A percentile compares a stretch with the other conserved stretches of the same genome.
Evolutionary conservation across 2,797 vertebrate species (phyloP).

Genomic region (Dermochelys coriacea): DNA sequence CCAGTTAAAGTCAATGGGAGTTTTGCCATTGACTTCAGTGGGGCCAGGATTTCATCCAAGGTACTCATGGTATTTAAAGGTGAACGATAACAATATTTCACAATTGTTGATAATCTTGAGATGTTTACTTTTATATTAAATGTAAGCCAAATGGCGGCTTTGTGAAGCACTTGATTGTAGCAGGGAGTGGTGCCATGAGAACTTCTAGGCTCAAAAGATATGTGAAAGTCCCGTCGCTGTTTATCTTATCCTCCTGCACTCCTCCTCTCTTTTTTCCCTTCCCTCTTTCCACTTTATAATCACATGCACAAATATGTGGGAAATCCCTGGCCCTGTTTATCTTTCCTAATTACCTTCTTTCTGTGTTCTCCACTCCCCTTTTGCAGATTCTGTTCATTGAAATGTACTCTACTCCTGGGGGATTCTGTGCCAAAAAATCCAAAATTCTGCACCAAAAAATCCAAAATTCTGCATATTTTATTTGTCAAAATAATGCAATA

Average conservation of each 20-base stretch:
- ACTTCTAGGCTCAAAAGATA: neutral
- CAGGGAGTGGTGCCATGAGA: conserved; percentile 46
- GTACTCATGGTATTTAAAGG: conserved; percentile 43
- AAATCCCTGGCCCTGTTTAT: neutral
- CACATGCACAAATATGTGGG: neutral
- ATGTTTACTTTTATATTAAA: conserved; percentile 48
- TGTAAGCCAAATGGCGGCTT: conserved; percentile 42
- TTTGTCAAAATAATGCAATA: no score
- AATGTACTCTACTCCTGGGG: neutral
- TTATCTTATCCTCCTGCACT: conserved; percentile 34
- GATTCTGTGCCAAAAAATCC: no score
- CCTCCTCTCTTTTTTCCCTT: conserved; percentile 9
- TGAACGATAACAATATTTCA: conserved; percentile 70
- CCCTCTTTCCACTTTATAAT: neutral
- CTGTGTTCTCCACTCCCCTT: neutral
- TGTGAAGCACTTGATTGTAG: conserved; percentile 60
- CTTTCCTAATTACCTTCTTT: neutral
- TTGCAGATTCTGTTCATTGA: neutral
- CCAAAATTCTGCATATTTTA: no score
- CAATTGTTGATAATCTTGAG: conserved; percentile 66
- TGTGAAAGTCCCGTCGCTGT: conserved; percentile 29
- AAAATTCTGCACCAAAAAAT: no score
- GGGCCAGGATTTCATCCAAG: conserved; percentile 55
- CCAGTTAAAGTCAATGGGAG: neutral
- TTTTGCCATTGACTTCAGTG: neutral